A percentile compares a stretch with the other conserved stretches of the same genome.
Evolutionary conservation across 2,888 invertebrate species (phyloP).

Genomic region (Cryptocephalus moraei): DNA sequence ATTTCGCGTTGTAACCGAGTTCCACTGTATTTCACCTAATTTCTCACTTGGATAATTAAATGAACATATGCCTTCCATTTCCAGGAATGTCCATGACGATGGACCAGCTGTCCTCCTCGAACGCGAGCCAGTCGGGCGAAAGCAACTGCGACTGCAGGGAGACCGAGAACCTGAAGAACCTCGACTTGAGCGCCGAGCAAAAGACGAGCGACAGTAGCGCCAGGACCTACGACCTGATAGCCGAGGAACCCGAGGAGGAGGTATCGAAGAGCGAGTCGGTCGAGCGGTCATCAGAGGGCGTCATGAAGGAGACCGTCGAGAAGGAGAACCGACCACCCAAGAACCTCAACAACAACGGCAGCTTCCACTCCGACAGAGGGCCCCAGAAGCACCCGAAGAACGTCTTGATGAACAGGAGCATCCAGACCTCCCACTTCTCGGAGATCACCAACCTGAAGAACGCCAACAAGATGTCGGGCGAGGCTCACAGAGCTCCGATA

Average conservation of each 20-base stretch:
- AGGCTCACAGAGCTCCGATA: conserved; percentile 37
- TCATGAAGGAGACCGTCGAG: conserved; percentile 32
- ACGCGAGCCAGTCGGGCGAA: conserved; percentile 49
- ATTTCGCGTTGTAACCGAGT: no score
- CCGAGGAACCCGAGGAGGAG: conserved; percentile 45
- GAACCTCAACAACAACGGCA: conserved; percentile 43
- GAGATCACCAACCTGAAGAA: conserved; percentile 30
- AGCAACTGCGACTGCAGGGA: conserved; percentile 45
- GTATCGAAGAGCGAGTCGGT: conserved; percentile 42
- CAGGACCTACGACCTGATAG: conserved; percentile 41
- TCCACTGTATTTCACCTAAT: no score
- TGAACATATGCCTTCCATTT: no score
- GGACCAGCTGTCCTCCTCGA: conserved; percentile 63
- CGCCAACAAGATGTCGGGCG: conserved; percentile 22
- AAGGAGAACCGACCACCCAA: conserved; percentile 10
- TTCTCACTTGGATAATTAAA: no score
- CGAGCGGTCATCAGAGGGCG: conserved; percentile 39
- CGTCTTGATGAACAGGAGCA: conserved; percentile 58
- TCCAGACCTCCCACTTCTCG: conserved; percentile 56
- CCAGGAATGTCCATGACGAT: conserved; percentile 49
- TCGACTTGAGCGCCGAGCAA: conserved; percentile 35
- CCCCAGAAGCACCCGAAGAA: conserved; percentile 15
- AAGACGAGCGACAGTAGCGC: conserved; percentile 32
- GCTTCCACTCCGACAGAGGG: conserved; percentile 12
- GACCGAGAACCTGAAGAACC: conserved; percentile 15